These are phyloP conservation scores for Muraenolepis orangiensis DNA, from an alignment of 2,797 vertebrate genomes.

Conservation along the genomic window DNA sequence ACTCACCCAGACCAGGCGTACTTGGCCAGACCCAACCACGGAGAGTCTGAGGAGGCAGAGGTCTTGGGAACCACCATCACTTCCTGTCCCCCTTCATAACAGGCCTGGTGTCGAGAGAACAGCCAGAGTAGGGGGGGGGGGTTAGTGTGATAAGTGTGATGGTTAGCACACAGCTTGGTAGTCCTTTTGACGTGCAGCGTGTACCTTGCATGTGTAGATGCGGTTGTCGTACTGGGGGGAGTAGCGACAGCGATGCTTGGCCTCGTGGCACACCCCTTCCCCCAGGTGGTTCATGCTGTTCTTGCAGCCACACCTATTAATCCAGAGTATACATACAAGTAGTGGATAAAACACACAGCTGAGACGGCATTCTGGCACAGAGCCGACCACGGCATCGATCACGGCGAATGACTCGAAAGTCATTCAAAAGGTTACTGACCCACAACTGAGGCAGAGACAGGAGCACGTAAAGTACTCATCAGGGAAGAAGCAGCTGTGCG, in stretches of 20 bases:
- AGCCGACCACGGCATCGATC: neutral
- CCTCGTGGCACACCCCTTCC: conserved; percentile 87
- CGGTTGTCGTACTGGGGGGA: conserved; percentile 93
- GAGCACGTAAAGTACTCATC: conserved; percentile 99
- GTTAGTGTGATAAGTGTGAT: neutral
- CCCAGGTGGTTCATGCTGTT: conserved; percentile 97
- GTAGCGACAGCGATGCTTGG: conserved; percentile 91
- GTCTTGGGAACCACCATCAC: conserved; percentile 97
- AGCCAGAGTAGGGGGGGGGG: no score
- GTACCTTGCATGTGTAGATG: conserved; percentile 96
- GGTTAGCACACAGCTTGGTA: neutral
- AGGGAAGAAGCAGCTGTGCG: conserved; percentile 95
- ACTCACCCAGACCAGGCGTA: conserved; percentile 99
- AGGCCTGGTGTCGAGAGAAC: conserved; percentile 74
- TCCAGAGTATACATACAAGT: neutral
- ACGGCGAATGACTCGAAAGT: neutral
- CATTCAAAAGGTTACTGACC: conserved; percentile 75
- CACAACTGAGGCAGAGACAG: conserved; percentile 91
- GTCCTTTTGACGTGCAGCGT: conserved; percentile 27
- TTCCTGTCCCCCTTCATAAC: conserved; percentile 96
- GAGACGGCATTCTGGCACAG: neutral
- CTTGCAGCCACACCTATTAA: conserved; percentile 86
- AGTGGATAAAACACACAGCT: conserved; percentile 7
- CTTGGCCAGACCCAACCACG: conserved; percentile 96
- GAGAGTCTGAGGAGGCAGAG: conserved; percentile 96